Evolutionary conservation across 2,113 vertebrate genomes (phyloP), one percentile per base, ranked within the genome.

Genomic region (Trematocara marginatum): DNA sequence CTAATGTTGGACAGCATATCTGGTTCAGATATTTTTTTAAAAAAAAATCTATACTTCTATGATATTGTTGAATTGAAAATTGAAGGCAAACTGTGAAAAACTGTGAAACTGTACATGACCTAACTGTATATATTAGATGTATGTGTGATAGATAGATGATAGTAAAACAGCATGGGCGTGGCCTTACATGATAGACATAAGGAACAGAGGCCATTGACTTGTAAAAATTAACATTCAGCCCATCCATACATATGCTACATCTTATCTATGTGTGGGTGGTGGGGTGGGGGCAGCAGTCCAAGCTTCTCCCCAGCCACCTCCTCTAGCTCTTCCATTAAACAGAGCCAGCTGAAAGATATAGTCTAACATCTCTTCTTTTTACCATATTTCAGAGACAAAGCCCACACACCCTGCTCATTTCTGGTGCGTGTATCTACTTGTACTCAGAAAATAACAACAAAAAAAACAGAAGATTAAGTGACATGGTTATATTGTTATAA

Each of bases 291-390:
- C 57, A 61, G 57, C 3, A 61, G 15, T 61, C 57, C 57, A 34
- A 34, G 29, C 57, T 34, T 61, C 3, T 61, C 57, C 57, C 29
- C 57, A 61, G 29, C 1, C 57, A 0, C 57, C 0, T 61, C 15
- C 29, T 61, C 57, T 61, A 61, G 57, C 15, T 61, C 57, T 61
- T 61, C 29, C 29, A 61, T 34, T 2, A 61, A 6, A 1, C 56
- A 59, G 29, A 59, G 56, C 15, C 29, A 59, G 5, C 56, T 61
- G 5, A 3, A 10, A 34, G 57, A 34, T 10, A 61, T 61, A 2
- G 0, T 10, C 57, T 61, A 35, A 61, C 16, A 61, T n/a, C 9
- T 61, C 16, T 0, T 0, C 16, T 61, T 61, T 2, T 0, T 1
- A 64, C 59, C 16, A 64, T 64, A 64, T 64, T 64, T 64, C 31